Conservation (phyloP, 2,888 invertebrate species). For the Ophonus ardosiacus region DNA sequence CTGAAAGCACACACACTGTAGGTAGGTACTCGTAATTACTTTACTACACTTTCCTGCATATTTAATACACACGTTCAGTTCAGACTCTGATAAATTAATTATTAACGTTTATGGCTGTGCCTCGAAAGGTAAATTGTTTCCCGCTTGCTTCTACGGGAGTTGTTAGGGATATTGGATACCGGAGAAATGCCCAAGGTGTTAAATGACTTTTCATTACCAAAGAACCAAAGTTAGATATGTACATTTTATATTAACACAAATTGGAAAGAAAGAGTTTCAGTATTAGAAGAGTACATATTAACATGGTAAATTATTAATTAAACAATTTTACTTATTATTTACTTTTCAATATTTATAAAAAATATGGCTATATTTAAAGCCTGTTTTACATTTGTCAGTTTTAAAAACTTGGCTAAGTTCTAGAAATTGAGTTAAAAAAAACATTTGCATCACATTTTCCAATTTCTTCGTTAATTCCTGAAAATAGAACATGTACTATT, state of each 20-base stretch:
- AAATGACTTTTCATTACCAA: conserved; percentile 25
- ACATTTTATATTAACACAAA: conserved; percentile 12
- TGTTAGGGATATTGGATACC: conserved; percentile 15
- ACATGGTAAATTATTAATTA: no score
- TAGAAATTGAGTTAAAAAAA: no score
- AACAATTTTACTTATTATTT: no score
- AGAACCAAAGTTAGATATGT: background rate
- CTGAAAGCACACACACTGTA: background rate
- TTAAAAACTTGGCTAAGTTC: no score
- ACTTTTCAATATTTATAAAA: no score
- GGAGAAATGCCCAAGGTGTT: conserved; percentile 5
- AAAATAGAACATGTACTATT: no score
- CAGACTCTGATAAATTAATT: conserved; percentile 53
- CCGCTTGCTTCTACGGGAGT: background rate
- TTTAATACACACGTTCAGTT: conserved; percentile 52
- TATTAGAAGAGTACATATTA: no score
- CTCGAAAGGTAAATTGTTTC: conserved; percentile 44
- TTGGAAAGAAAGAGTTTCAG: background rate
- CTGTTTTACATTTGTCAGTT: no score
- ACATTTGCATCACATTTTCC: no score
- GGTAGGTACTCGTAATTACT: conserved; percentile 44
- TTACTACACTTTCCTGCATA: conserved; percentile 55
- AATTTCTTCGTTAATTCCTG: no score
- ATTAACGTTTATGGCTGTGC: conserved; percentile 52
- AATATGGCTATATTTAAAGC: no score